These are phyloP conservation scores for Megalops cyprinoides DNA, from an alignment of 2,797 vertebrate genomes.

Conservation along the genomic window DNA sequence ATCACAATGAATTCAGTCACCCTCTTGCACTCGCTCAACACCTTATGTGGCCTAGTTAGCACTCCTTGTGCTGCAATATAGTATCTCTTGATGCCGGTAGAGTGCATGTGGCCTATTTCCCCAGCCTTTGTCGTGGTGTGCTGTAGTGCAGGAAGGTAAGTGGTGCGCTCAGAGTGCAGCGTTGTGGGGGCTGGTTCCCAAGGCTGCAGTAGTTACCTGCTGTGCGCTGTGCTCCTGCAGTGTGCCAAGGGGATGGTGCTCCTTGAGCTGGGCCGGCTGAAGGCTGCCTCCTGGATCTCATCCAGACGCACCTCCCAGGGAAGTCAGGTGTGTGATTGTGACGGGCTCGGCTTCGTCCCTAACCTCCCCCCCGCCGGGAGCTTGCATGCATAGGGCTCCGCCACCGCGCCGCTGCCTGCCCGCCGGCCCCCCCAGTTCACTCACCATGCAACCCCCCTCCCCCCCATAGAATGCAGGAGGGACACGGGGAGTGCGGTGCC, in stretches of 20 bases:
- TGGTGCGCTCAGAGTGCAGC: neutral
- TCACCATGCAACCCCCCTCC: too few relatives aligned
- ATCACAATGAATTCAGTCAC: neutral
- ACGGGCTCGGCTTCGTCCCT: neutral
- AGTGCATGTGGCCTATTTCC: too few relatives aligned
- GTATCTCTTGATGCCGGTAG: too few relatives aligned
- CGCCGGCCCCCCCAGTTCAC: neutral
- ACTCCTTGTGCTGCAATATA: neutral
- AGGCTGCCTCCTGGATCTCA: slow-evolving; percentile 88
- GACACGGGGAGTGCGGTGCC: neutral
- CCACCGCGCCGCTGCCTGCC: neutral
- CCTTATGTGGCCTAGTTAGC: neutral
- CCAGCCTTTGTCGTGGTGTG: too few relatives aligned
- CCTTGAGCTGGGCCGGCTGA: slow-evolving; percentile 88
- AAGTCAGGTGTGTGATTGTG: slow-evolving; percentile 79
- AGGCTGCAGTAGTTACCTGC: neutral
- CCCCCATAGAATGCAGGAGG: too few relatives aligned
- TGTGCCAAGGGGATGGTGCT: slow-evolving; percentile 88
- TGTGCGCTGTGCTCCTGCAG: slow-evolving; percentile 64
- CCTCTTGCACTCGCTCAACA: neutral
- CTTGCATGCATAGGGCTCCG: slow-evolving; percentile 29
- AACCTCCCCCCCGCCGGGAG: slow-evolving; percentile 6
- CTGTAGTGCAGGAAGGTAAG: too few relatives aligned
- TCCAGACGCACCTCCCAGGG: slow-evolving; percentile 77
- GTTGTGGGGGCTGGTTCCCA: neutral